Base-by-base conservation (phyloP, 2,888 invertebrate genomes). In the Ormia ochracea region DNA sequence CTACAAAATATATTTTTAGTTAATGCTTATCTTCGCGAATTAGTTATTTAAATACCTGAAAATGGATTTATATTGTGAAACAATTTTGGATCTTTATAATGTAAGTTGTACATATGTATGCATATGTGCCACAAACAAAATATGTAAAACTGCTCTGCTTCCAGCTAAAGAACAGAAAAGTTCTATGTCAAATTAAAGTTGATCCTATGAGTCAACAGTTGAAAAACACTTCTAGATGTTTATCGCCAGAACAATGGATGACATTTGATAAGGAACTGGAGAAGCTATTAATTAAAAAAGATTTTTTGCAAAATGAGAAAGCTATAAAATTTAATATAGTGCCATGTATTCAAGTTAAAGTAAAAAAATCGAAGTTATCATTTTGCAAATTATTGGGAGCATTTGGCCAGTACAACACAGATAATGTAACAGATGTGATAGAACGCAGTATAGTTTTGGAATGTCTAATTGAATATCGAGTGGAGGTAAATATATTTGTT, bases 51-150 rank as follows among this genome's bases (percentile, higher is more conserved):
- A n/a, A 19, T 56, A 12, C 14, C 7, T n/a, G 31, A 68, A 76
- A 31, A 80, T 80, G 76, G 38, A 66, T 48, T 41, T 76, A 63
- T 63, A 58, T 45, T 63, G 28, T 65, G 76, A 76, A 66, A 76
- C 68, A 14, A 76, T 76, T 43, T 76, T 76, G n/a, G 48, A 68
- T 52, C 45, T 76, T 28, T 80, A 76, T 28, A 72, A 56, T 12
- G 80, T 80, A 68, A 63, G 45, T 63, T 43, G 6, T n/a, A n/a
- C 6, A 26, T 7, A 0, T 14, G 4, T 12, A 31, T n/a, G 19
- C 3, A 6, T 2, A 7, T 14, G 14, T 23, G 4, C 0, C 26
- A 12, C 3, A 12, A 17, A 14, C 21, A n/a, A 21, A 19, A 7
- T 23, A 21, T 28, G 28, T 56, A n/a, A n/a, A n/a, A n/a, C n/a